Evolutionary conservation across 53 echinoderm and acorn worm genomes (phyloP).

Genomic region (Crossaster papposus): DNA sequence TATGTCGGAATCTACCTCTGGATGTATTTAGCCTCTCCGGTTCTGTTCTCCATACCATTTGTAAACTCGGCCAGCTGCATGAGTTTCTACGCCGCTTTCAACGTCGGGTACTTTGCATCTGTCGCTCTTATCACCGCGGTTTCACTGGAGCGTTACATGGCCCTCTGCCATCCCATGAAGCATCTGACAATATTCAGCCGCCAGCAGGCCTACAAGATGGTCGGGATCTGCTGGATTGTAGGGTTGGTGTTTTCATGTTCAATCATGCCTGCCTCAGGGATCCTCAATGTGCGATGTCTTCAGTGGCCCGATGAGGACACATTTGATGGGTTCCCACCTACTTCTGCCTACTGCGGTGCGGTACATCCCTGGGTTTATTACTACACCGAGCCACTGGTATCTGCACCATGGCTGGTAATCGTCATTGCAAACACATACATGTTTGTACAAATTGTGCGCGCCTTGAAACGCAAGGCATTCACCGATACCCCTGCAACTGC

Average conservation of each 20-base stretch:
- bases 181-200: constrained; percentile 6
- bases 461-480: not conserved
- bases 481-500: not conserved
- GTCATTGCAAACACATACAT: constrained; percentile 23
- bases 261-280: not conserved
- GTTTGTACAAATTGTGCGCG: not conserved
- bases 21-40: not conserved
- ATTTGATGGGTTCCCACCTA: not conserved
- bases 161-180: constrained; percentile 32
- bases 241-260: constrained; percentile 9
- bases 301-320: constrained; percentile 15
- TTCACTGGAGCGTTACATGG: constrained; percentile 27
- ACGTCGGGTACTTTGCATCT: not conserved
- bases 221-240: constrained; percentile 42
- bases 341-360: not conserved
- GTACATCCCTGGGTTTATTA: constrained; percentile 27
- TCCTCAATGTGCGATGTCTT: constrained; percentile 8
- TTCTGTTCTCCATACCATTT: not conserved
- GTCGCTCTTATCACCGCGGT: constrained; percentile 16
- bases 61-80: not conserved
- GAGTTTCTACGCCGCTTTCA: no score
- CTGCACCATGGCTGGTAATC: not conserved
- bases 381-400: constrained; percentile 15
- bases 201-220: not conserved
- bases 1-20: not conserved